A percentile compares a stretch with the other conserved stretches of the same genome.
Conservation (phyloP, 2,113 vertebrate species). For the Tupaia chinensis region DNA sequence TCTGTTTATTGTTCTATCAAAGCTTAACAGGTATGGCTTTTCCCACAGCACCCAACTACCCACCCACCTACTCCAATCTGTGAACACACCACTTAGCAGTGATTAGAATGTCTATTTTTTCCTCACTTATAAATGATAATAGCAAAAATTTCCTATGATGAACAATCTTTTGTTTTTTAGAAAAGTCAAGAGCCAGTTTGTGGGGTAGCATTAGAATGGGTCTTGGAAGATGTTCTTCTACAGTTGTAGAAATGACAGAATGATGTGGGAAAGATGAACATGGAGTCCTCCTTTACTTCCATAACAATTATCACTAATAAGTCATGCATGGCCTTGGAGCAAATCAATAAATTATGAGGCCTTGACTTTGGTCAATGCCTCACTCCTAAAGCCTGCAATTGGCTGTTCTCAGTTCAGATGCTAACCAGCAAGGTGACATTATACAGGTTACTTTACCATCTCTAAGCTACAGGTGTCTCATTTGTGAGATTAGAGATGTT, state of each 20-base stretch:
- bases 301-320: background rate
- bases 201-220: background rate
- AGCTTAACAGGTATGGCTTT: constrained; percentile 46
- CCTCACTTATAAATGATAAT: constrained; percentile 55
- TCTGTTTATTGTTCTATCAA: constrained; percentile 57
- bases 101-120: constrained; percentile 51
- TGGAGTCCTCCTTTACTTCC: background rate
- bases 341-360: background rate
- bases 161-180: constrained; percentile 7
- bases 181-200: constrained; percentile 2
- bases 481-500: background rate
- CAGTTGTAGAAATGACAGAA: background rate
- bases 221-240: background rate
- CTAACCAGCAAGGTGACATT: background rate
- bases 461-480: background rate
- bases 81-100: constrained; percentile 12
- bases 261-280: background rate
- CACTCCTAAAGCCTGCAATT: background rate
- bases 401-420: background rate
- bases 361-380: background rate
- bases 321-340: background rate
- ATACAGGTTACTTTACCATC: constrained; percentile 13
- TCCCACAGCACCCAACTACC: background rate
- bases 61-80: background rate
- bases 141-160: constrained; percentile 56